Conservation (phyloP, 2,888 invertebrate species). For the Eilema griseolum region DNA sequence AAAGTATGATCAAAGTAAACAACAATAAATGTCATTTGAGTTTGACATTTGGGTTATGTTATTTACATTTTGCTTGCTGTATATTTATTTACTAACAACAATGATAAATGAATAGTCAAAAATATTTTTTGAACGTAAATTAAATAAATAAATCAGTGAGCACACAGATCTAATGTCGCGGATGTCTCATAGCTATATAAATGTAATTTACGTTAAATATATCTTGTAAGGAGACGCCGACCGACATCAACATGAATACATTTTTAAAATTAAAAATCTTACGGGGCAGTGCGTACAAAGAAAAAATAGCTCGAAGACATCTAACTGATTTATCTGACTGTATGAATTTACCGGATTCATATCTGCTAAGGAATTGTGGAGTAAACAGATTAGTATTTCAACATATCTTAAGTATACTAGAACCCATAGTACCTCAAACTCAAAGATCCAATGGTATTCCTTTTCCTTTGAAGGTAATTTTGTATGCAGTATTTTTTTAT, state of each 20-base stretch:
- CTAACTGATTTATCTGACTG: conserved; percentile 62
- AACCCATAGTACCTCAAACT: conserved; percentile 68
- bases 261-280: conserved; percentile 64
- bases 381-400: conserved; percentile 63
- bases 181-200: not conserved
- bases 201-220: not conserved
- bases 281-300: conserved; percentile 61
- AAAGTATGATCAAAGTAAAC: not conserved
- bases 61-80: not conserved
- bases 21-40: not conserved
- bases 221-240: not conserved
- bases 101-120: not conserved
- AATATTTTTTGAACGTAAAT: not conserved
- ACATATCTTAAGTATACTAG: conserved; percentile 62
- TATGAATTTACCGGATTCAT: conserved; percentile 63
- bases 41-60: not conserved
- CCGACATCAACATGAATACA: conserved; percentile 55
- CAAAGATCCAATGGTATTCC: conserved; percentile 72
- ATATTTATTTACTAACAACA: not conserved
- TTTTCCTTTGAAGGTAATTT: conserved; percentile 66
- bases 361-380: conserved; percentile 65
- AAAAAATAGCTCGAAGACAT: conserved; percentile 57
- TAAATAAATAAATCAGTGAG: not conserved
- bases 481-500: too few species aligned
- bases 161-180: not conserved